These are phyloP conservation scores for Crotalus tigris DNA, from an alignment of 2,113 vertebrate genomes.

Conservation along the genomic window DNA sequence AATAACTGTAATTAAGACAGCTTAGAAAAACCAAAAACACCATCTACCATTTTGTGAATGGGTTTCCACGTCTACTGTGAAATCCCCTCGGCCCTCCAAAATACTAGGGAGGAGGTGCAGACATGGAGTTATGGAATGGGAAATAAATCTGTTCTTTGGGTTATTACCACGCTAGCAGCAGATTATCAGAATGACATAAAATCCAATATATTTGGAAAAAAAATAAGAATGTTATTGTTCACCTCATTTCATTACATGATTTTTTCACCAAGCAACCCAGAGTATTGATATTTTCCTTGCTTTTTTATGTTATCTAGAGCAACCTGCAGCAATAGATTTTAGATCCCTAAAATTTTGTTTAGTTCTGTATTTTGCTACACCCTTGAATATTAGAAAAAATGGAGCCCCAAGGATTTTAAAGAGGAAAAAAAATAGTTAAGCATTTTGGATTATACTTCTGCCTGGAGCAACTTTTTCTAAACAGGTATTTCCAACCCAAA, in stretches of 20 bases:
- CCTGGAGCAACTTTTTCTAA: background rate
- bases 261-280: background rate
- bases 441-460: background rate
- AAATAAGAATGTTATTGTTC: background rate
- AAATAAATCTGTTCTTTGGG: background rate
- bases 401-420: background rate
- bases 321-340: background rate
- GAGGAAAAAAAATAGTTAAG: background rate
- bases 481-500: background rate
- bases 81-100: background rate
- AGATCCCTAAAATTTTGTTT: background rate
- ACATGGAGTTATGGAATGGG: background rate
- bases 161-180: background rate
- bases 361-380: background rate
- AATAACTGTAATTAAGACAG: background rate
- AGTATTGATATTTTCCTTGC: background rate
- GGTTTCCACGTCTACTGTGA: background rate
- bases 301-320: background rate
- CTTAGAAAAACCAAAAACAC: background rate
- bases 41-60: background rate
- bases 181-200: background rate
- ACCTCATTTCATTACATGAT: background rate
- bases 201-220: background rate
- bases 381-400: background rate
- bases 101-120: background rate